phyloP scores from a whole-genome alignment of 1,140 invertebrate species.

The Drosophila elegans region DNA sequence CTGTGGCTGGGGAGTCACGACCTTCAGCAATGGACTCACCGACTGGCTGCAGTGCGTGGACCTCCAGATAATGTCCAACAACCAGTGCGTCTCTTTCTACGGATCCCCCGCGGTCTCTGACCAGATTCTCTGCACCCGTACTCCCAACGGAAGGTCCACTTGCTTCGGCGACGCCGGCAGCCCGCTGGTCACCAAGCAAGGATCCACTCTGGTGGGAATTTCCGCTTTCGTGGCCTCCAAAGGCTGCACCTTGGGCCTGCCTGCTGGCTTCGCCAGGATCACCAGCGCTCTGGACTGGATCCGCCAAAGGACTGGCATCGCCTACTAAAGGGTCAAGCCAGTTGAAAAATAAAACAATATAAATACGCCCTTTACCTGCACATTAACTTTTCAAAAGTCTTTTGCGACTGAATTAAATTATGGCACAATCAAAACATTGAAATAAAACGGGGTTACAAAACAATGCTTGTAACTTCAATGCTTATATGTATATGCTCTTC shows the following conservation, averaged over 20 bases:
- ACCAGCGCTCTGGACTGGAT: conserved; percentile 57
- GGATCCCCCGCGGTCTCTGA: neutral
- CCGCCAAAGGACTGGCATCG: conserved; percentile 37
- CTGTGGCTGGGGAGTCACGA: conserved; percentile 62
- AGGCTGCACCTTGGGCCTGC: conserved; percentile 52
- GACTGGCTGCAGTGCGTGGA: conserved; percentile 60
- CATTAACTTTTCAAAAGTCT: neutral
- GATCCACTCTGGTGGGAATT: conserved; percentile 43
- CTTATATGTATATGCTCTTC: too few relatives aligned
- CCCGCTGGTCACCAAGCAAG: conserved; percentile 38
- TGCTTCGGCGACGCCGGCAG: conserved; percentile 61
- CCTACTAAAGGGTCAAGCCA: conserved; percentile 18
- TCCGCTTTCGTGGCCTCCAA: conserved; percentile 42
- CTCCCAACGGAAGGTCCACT: conserved; percentile 41
- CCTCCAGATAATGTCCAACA: conserved; percentile 49
- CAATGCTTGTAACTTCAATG: too few relatives aligned
- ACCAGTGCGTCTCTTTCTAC: conserved; percentile 31
- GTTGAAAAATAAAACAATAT: neutral
- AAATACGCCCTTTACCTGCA: neutral
- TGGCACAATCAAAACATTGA: too few relatives aligned
- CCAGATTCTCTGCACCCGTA: conserved; percentile 47
- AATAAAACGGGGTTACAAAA: too few relatives aligned
- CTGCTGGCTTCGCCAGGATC: conserved; percentile 54
- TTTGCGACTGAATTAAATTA: neutral
- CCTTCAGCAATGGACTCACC: neutral